Conservation (phyloP, 2,888 invertebrate species). For the Papilio protenor region DNA sequence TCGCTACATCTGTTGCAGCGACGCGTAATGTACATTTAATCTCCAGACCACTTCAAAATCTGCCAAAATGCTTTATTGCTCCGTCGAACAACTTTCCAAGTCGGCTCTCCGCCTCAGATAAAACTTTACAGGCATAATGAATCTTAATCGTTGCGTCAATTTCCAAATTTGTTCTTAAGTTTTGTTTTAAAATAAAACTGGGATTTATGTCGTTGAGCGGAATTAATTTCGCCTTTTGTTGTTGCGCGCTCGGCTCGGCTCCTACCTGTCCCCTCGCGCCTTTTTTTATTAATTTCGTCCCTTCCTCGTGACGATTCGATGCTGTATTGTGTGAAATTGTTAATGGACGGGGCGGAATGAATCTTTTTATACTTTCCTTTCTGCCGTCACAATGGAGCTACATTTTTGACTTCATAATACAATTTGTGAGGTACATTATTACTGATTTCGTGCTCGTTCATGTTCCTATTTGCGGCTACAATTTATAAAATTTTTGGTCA, state of each 20-base stretch:
- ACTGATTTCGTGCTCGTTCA: conserved; percentile 27
- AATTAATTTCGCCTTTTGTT: conserved; percentile 78
- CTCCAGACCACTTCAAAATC: conserved; percentile 77
- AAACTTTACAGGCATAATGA: conserved; percentile 83
- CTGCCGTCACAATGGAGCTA: conserved; percentile 36
- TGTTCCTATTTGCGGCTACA: conserved; percentile 4
- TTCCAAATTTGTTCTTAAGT: conserved; percentile 77
- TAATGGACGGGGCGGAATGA: conserved; percentile 44
- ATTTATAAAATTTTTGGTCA: conserved; percentile 3
- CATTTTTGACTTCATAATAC: conserved; percentile 43
- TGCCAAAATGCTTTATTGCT: conserved; percentile 83
- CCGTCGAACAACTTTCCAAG: conserved; percentile 72
- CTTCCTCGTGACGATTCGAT: conserved; percentile 55
- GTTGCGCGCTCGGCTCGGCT: conserved; percentile 71
- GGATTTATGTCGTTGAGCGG: conserved; percentile 70
- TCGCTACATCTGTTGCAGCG: conserved; percentile 69
- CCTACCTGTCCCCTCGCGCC: conserved; percentile 64
- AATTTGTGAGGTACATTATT: conserved; percentile 38
- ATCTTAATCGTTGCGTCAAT: conserved; percentile 81
- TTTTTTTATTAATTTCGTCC: conserved; percentile 58
- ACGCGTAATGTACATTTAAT: conserved; percentile 80
- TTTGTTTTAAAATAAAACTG: conserved; percentile 79
- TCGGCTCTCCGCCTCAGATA: conserved; percentile 70
- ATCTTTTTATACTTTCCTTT: conserved; percentile 41
- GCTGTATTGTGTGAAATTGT: conserved; percentile 52